These are phyloP conservation scores for Numenius phaeopus DNA, from an alignment of 2,797 vertebrate genomes.

Conservation along the genomic window DNA sequence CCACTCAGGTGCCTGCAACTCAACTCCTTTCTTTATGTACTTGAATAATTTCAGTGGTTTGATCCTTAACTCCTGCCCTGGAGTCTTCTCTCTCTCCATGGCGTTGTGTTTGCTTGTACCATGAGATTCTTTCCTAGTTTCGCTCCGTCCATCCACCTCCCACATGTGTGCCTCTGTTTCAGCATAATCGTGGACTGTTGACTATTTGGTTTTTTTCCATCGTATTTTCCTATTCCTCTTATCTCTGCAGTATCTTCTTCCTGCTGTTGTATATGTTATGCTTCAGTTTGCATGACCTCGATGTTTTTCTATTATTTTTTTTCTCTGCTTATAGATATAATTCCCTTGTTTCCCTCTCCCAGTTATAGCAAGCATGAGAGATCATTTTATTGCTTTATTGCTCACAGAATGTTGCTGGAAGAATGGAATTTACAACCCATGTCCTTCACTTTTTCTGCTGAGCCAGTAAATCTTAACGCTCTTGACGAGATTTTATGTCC, in stretches of 20 bases:
- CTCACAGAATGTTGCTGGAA: neutral
- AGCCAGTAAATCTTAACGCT: neutral
- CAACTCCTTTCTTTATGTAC: neutral
- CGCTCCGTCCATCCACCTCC: neutral
- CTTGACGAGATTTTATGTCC: neutral
- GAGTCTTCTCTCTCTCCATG: neutral
- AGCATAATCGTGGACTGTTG: neutral
- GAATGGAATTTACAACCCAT: neutral
- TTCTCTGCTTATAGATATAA: neutral
- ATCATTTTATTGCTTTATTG: neutral
- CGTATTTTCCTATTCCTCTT: neutral
- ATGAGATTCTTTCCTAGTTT: neutral
- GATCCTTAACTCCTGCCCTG: neutral
- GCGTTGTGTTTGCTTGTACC: neutral
- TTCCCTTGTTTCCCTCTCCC: neutral
- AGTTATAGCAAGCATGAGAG: neutral
- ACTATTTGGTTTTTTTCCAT: neutral
- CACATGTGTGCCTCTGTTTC: neutral
- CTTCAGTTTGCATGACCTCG: neutral
- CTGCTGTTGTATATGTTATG: neutral
- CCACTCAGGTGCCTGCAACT: neutral
- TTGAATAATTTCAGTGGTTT: neutral
- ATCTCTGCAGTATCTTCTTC: neutral
- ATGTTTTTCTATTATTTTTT: neutral
- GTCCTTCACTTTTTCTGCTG: neutral